These are phyloP conservation scores for Dicyrtoma fusca DNA, from an alignment of 2,888 invertebrate species.

Conservation along the genomic window DNA sequence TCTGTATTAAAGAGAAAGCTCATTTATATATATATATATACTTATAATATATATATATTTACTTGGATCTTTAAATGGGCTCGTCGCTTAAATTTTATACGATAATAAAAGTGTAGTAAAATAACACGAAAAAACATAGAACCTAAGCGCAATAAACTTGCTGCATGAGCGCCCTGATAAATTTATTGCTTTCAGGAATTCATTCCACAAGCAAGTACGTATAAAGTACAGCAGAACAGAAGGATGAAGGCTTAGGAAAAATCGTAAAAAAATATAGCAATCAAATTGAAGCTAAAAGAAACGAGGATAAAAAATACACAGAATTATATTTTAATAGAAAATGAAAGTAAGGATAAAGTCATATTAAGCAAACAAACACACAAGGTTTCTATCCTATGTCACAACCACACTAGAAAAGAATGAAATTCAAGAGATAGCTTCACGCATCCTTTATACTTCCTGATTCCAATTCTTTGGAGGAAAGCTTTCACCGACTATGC, in stretches of 20 bases:
- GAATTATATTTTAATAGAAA: conserved; percentile 28
- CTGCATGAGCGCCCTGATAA: conserved; percentile 23
- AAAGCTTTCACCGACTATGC: not conserved
- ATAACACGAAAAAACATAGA: too few species aligned
- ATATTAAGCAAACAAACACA: conserved; percentile 31
- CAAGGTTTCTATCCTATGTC: not conserved
- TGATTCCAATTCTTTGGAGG: not conserved
- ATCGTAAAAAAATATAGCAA: conserved; percentile 21
- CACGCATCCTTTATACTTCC: not conserved
- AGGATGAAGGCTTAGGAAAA: not conserved
- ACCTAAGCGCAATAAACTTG: conserved; percentile 20
- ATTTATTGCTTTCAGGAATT: conserved; percentile 19
- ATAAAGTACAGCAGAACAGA: not conserved
- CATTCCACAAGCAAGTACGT: not conserved
- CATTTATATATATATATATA: too few species aligned
- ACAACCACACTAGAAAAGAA: not conserved
- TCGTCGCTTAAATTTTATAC: too few species aligned
- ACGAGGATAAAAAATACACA: not conserved
- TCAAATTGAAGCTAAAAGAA: conserved; percentile 27
- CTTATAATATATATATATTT: too few species aligned
- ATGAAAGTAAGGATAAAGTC: conserved; percentile 30
- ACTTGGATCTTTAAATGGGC: too few species aligned
- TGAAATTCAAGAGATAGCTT: conserved; percentile 3
- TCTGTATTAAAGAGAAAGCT: too few species aligned
- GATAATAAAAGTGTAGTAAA: too few species aligned